Evolutionary conservation across 2,888 invertebrate genomes (phyloP).

Genomic region (Hirtodrosophila confusa): DNA sequence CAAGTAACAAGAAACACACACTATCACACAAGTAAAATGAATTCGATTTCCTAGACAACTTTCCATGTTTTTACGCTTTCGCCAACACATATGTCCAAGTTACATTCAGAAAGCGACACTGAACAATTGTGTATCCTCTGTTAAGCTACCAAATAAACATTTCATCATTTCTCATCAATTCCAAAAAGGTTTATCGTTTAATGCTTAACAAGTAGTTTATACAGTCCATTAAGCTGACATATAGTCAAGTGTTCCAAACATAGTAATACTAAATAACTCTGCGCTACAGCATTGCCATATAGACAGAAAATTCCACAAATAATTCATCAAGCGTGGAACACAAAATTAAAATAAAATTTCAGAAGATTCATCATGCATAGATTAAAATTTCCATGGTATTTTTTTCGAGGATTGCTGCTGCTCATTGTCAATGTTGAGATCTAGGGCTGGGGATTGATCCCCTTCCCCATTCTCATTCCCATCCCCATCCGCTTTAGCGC

Average conservation of each 20-base stretch:
- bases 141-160: constrained; percentile 65
- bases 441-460: constrained; percentile 2
- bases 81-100: not conserved
- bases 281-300: constrained; percentile 42
- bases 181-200: constrained; percentile 51
- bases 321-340: constrained; percentile 7
- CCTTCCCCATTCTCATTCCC: no score
- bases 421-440: constrained; percentile 15
- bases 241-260: constrained; percentile 50
- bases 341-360: constrained; percentile 9
- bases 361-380: constrained; percentile 8
- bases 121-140: constrained; percentile 44
- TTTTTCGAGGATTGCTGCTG: constrained; percentile 5
- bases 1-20: constrained; percentile 24
- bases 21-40: not conserved
- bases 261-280: constrained; percentile 62
- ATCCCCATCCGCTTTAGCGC: no score
- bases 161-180: constrained; percentile 46
- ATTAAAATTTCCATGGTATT: constrained; percentile 6
- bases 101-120: constrained; percentile 18
- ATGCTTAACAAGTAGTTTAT: constrained; percentile 60
- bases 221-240: constrained; percentile 50
- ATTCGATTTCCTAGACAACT: not conserved
- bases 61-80: constrained; percentile 7
- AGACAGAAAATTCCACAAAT: constrained; percentile 25